A percentile compares a stretch with the other conserved stretches of the same genome.
These are phyloP conservation scores for Glossophaga mutica DNA, from an alignment of 2,797 vertebrate species.

Conservation along the genomic window DNA sequence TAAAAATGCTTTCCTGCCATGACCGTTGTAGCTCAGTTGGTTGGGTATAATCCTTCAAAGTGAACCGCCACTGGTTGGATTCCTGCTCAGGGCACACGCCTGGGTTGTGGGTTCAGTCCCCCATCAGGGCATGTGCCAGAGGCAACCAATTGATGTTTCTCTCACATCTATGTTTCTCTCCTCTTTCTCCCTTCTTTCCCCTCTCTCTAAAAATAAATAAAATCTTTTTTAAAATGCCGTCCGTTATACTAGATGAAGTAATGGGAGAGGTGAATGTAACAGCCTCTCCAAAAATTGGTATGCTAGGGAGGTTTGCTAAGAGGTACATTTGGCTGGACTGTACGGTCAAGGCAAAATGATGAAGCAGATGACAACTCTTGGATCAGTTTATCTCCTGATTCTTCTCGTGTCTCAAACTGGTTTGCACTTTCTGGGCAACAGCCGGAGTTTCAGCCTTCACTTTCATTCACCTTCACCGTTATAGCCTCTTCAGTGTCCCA, in stretches of 20 bases:
- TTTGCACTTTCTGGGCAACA: not conserved
- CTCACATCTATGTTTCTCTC: not conserved
- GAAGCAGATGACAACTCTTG: not conserved
- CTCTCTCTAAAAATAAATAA: not conserved
- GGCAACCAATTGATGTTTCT: not conserved
- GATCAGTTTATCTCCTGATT: not conserved
- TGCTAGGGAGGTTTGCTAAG: not conserved
- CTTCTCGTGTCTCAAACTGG: not conserved
- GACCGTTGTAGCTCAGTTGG: not conserved
- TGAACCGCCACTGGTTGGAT: not conserved
- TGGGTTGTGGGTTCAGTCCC: not conserved
- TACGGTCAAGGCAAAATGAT: not conserved
- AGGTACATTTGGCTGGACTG: not conserved
- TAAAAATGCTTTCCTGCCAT: not conserved
- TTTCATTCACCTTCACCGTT: not conserved
- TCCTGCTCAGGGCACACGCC: not conserved
- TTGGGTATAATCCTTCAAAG: not conserved
- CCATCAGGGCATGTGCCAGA: too few relatives aligned
- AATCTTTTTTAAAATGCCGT: not conserved
- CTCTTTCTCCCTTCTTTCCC: not conserved
- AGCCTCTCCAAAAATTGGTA: not conserved
- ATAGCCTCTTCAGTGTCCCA: not conserved
- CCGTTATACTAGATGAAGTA: not conserved
- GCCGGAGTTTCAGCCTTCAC: not conserved
- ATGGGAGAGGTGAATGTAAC: not conserved